Base-by-base conservation (phyloP, 2,888 invertebrate species). In the Cremastinae sp. region DNA sequence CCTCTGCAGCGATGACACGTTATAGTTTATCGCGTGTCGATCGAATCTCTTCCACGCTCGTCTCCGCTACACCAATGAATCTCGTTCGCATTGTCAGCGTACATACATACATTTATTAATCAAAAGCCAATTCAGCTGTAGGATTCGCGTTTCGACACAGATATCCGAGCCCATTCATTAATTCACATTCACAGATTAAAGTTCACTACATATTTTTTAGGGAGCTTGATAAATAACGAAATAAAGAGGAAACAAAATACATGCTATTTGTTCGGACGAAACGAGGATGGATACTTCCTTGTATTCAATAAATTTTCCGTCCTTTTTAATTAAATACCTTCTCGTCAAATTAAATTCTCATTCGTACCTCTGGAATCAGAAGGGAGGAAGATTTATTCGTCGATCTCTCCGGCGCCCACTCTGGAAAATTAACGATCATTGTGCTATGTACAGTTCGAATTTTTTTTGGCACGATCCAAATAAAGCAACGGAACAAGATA, bases 21-120 rank as follows among this genome's bases (percentile, higher is more conserved):
- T 9, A 14, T 28, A 16, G 20, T 22, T 47, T 8, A 12, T 75
- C 58, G 72, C 75, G 68, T 72, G 68, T 68, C 53, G 70, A 70
- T 74, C 45, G 56, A 37, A 71, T 72, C 61, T 56, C 10, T 2
- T 20, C 59, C 59, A 41, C 37, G n/a, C 45, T 45, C 35, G 66
- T 43, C 41, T 47, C 65, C 56, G 49, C 39, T 55, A 49, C 56
- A 62, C 49, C 64, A 39, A 56, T 41, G 55, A 37, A 56, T 2
- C 51, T 41, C 43, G 53, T 56, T 22, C 22, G 41, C 35, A 37
- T 22, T 7, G 41, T 4, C 16, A 41, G 10, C 39, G 12, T 28
- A 18, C n/a, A 35, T 8, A 18, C 1, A n/a, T n/a, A n/a, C 10
- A 37, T n/a, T 9, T 35, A 49, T 47, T 55, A 66, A 59, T 71